Percentiles rank a stretch among this genome's conserved stretches.
phyloP scores from a whole-genome alignment of 2,113 vertebrate genomes.

The Rhinolophus ferrumequinum region DNA sequence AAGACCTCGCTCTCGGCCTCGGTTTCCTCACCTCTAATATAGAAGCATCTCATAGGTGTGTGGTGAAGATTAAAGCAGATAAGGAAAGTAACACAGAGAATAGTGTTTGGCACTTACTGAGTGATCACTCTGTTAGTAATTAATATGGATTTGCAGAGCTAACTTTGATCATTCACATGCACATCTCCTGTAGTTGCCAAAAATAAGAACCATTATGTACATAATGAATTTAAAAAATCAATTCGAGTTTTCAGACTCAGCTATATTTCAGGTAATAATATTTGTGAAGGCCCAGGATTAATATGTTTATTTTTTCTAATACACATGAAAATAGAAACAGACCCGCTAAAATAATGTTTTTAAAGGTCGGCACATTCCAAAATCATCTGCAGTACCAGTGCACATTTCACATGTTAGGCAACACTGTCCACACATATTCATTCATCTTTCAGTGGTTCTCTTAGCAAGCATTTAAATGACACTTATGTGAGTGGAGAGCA shows the following conservation, averaged over 20 bases:
- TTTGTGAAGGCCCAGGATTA: neutral
- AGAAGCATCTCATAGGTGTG: neutral
- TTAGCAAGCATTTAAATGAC: neutral
- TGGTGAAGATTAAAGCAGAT: neutral
- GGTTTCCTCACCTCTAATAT: neutral
- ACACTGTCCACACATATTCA: neutral
- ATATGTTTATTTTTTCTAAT: neutral
- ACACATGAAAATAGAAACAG: neutral
- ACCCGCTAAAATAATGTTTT: neutral
- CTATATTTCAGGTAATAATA: neutral
- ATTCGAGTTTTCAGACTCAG: neutral
- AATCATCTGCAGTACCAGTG: neutral
- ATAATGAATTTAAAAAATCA: neutral
- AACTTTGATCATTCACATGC: neutral
- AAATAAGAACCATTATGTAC: neutral
- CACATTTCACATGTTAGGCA: neutral
- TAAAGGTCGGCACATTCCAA: neutral
- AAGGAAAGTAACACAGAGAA: neutral
- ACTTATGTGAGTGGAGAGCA: neutral
- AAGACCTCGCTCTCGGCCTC: neutral
- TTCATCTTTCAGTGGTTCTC: neutral
- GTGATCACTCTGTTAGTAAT: neutral
- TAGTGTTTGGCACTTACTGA: neutral
- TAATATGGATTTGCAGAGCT: neutral
- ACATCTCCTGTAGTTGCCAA: neutral